Conservation (phyloP, 2,888 invertebrate genomes). For the Lasioglossum villosulum region DNA sequence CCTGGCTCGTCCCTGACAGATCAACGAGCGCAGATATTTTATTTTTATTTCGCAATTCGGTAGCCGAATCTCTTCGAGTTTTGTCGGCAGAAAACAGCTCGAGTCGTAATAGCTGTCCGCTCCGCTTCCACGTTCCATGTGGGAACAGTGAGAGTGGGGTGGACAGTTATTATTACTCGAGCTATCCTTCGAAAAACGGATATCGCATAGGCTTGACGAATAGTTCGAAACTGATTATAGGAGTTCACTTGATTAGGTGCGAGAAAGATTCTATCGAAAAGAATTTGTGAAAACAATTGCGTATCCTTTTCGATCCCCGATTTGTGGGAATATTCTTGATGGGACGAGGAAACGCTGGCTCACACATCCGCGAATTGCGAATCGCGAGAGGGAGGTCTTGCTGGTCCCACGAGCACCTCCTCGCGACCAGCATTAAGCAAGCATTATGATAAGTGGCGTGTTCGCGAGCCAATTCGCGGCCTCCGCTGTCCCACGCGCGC, state of each 20-base stretch:
- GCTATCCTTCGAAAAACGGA: neutral
- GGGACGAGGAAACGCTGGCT: conserved; percentile 30
- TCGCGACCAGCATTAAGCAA: conserved; percentile 78
- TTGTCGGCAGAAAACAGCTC: neutral
- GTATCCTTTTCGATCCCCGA: conserved; percentile 42
- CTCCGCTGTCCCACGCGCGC: conserved; percentile 72
- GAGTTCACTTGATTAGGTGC: neutral
- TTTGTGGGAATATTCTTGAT: conserved; percentile 72
- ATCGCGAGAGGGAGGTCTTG: conserved; percentile 77
- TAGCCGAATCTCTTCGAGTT: neutral
- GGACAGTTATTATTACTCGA: neutral
- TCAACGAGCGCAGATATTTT: neutral
- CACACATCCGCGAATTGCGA: conserved; percentile 31
- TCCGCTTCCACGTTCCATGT: neutral
- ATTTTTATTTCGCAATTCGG: neutral
- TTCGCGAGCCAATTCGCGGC: conserved; percentile 62
- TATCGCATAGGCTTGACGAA: neutral
- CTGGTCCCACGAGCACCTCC: conserved; percentile 79
- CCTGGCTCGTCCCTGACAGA: neutral
- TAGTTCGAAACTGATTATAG: neutral
- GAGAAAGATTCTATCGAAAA: neutral
- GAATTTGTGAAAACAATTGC: neutral
- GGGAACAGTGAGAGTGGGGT: neutral
- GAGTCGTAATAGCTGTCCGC: neutral
- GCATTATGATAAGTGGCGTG: conserved; percentile 75